Percentiles rank a stretch among this genome's conserved stretches.
Evolutionary conservation across 2,797 vertebrate species (phyloP).

Genomic region (Cossypha caffra): DNA sequence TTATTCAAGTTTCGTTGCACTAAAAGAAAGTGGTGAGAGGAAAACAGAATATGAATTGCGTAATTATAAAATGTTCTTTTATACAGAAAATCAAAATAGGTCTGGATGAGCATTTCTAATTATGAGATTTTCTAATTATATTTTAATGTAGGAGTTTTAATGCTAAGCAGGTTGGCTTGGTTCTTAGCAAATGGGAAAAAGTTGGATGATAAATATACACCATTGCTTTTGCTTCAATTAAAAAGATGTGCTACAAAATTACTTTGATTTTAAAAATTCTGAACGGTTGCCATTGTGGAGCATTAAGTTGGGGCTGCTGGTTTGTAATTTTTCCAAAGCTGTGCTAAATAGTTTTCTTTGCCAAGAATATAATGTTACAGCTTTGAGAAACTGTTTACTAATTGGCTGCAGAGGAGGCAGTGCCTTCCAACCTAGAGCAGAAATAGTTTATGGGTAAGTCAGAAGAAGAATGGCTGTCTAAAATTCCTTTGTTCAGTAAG

Average conservation of each 20-base stretch:
- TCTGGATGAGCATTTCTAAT: not conserved
- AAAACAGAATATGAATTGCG: not conserved
- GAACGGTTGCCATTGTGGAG: not conserved
- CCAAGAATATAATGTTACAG: slow-evolving; percentile 28
- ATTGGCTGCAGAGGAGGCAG: slow-evolving; percentile 47
- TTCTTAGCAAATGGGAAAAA: not conserved
- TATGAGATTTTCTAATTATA: not conserved
- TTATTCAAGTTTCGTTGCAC: not conserved
- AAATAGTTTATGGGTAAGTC: slow-evolving; percentile 16
- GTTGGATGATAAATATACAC: not conserved
- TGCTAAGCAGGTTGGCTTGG: not conserved
- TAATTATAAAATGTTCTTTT: not conserved
- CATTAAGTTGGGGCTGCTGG: slow-evolving; percentile 2
- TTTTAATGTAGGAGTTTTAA: not conserved
- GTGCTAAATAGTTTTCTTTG: slow-evolving; percentile 12
- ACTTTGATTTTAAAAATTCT: not conserved
- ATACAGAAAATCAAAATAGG: not conserved
- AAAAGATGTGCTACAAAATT: not conserved
- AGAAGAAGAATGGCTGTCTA: not conserved
- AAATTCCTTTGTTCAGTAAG: slow-evolving; percentile 16
- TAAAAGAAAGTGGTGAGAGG: not conserved
- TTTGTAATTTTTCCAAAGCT: slow-evolving; percentile 30
- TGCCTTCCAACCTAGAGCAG: slow-evolving; percentile 27
- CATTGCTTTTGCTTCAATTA: not conserved
- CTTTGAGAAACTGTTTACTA: slow-evolving; percentile 37